Percentiles rank a stretch among this genome's conserved stretches.
Conservation (phyloP, 2,888 invertebrate species). For the Rotaria magnacalcarata region DNA sequence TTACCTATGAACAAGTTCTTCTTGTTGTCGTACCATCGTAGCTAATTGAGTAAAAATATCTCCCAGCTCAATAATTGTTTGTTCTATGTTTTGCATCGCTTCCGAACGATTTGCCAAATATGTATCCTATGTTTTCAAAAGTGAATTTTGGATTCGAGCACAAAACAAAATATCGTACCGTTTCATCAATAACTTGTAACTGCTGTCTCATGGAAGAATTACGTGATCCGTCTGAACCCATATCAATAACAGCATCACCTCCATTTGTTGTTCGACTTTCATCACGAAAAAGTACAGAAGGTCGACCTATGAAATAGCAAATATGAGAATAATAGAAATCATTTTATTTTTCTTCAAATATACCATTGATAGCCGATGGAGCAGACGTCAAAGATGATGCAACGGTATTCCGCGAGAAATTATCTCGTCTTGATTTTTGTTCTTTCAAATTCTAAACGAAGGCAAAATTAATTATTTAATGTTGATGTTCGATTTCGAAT, state of each 20-base stretch:
- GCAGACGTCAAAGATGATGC: background rate
- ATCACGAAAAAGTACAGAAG: constrained; percentile 39
- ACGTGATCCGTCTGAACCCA: constrained; percentile 28
- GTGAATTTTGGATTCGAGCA: background rate
- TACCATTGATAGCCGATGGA: too few species aligned
- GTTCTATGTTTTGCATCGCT: constrained; percentile 98
- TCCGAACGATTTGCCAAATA: constrained; percentile 88
- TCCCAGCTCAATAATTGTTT: constrained; percentile 96
- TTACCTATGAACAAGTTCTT: constrained; percentile 85
- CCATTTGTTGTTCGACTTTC: constrained; percentile 21
- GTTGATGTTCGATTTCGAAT: too few species aligned
- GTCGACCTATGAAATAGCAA: background rate
- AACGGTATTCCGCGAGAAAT: constrained; percentile 5
- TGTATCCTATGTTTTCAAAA: constrained; percentile 64
- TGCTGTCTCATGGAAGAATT: constrained; percentile 8
- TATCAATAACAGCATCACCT: constrained; percentile 52
- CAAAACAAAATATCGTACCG: constrained; percentile 45
- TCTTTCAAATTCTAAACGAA: constrained; percentile 16
- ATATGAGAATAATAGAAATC: too few species aligned
- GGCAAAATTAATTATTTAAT: too few species aligned
- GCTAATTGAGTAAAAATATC: constrained; percentile 84
- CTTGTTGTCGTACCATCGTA: constrained; percentile 90
- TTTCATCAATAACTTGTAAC: constrained; percentile 32
- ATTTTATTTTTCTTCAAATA: too few species aligned
- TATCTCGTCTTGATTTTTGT: background rate